These are phyloP conservation scores for Eueremaeus valkanovi DNA, from an alignment of 2,888 invertebrate genomes.

Conservation along the genomic window DNA sequence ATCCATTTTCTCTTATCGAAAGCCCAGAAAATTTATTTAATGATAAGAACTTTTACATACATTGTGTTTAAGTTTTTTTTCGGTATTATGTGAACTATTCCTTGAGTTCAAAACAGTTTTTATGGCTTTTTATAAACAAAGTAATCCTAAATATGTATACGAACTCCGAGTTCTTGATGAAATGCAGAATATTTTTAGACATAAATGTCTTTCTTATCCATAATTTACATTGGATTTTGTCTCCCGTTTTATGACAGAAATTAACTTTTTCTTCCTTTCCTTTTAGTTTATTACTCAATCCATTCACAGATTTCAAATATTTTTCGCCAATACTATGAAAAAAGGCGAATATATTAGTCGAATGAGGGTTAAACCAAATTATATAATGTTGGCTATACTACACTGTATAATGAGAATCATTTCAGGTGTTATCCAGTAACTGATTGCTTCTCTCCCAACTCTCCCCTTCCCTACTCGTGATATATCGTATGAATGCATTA, in stretches of 20 bases:
- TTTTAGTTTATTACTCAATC: too few species aligned
- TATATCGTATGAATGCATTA: not conserved
- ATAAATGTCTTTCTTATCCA: too few species aligned
- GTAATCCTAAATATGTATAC: conserved; percentile 2
- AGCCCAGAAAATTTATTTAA: not conserved
- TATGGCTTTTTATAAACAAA: not conserved
- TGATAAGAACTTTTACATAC: not conserved
- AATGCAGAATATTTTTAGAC: not conserved
- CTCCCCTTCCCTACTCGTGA: not conserved
- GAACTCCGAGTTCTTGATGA: not conserved
- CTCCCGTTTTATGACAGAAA: too few species aligned
- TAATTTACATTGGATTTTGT: too few species aligned
- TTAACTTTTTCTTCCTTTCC: too few species aligned
- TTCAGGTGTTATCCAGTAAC: not conserved
- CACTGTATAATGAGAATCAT: conserved; percentile 5
- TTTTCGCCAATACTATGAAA: too few species aligned
- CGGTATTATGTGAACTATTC: not conserved
- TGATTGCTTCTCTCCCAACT: not conserved
- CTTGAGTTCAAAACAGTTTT: not conserved
- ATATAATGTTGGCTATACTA: too few species aligned
- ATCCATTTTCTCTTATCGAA: not conserved
- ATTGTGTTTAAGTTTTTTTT: not conserved
- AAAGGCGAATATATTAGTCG: too few species aligned
- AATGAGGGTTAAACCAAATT: too few species aligned
- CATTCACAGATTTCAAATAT: not conserved